Percentiles rank a stretch among this genome's conserved stretches.
Evolutionary conservation across 1,140 invertebrate genomes (phyloP).

Genomic region (Neodiprion lecontei): DNA sequence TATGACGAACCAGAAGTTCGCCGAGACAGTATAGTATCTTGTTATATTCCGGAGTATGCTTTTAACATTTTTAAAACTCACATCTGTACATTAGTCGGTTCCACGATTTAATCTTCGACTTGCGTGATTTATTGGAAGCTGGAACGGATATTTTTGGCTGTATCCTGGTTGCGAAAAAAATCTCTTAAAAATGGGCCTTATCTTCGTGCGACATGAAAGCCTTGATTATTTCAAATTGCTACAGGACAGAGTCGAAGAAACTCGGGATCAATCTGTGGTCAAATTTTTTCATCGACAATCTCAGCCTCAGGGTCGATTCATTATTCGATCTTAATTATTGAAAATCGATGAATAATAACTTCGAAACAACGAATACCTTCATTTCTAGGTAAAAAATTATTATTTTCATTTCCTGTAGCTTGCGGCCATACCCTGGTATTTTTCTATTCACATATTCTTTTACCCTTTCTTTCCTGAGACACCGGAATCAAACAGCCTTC

Average conservation of each 20-base stretch:
- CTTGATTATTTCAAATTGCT: not conserved
- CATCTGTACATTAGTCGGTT: not conserved
- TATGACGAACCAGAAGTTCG: not conserved
- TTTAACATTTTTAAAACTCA: conserved; percentile 3
- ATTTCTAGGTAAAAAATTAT: no score
- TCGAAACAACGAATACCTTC: no score
- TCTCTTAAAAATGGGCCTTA: not conserved
- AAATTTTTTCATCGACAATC: no score
- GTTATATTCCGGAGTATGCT: not conserved
- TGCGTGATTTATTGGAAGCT: conserved; percentile 1
- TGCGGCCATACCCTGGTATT: no score
- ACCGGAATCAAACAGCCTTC: no score
- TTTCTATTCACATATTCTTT: no score
- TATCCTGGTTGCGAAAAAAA: not conserved
- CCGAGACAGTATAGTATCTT: not conserved
- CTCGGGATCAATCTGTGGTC: no score
- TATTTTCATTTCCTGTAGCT: no score
- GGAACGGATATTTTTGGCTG: not conserved
- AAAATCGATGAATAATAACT: no score
- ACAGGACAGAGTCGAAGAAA: not conserved
- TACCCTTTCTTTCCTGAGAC: no score
- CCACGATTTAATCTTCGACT: not conserved
- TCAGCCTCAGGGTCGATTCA: no score
- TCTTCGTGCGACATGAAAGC: not conserved
- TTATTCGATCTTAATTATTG: no score